Percentiles rank a stretch among this genome's conserved stretches.
phyloP scores from a whole-genome alignment of 2,797 vertebrate genomes.

The Botia kubotai region DNA sequence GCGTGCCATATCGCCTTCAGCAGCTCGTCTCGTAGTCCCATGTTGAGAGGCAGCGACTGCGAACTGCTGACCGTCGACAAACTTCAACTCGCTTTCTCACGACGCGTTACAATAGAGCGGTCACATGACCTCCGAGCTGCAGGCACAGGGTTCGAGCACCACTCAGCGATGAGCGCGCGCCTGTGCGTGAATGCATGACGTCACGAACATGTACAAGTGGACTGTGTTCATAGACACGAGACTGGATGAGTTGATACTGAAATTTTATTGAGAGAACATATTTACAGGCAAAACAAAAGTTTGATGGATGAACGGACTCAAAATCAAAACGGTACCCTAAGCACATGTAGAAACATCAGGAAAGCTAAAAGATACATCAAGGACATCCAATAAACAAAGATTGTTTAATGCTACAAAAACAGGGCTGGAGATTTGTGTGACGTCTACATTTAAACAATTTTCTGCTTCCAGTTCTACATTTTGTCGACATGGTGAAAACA shows the following conservation, averaged over 20 bases:
- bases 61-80: background rate
- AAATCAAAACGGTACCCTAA: slow-evolving; percentile 51
- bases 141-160: slow-evolving; percentile 63
- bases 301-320: slow-evolving; percentile 23
- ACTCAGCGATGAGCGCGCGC: slow-evolving; percentile 62
- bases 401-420: slow-evolving; percentile 89
- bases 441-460: slow-evolving; percentile 15
- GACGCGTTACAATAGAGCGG: slow-evolving; percentile 36
- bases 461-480: slow-evolving; percentile 52
- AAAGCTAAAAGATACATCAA: too few species aligned
- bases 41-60: slow-evolving; percentile 47
- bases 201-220: background rate
- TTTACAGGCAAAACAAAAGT: slow-evolving; percentile 66
- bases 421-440: slow-evolving; percentile 62
- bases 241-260: background rate
- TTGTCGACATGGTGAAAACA: slow-evolving; percentile 38
- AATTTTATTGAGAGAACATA: slow-evolving; percentile 79
- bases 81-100: slow-evolving; percentile 11
- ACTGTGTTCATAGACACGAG: background rate
- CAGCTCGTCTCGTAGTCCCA: slow-evolving; percentile 87
- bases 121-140: slow-evolving; percentile 68
- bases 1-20: slow-evolving; percentile 96
- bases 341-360: slow-evolving; percentile 47
- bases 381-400: slow-evolving; percentile 64
- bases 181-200: background rate